phyloP scores from a whole-genome alignment of 2,797 vertebrate genomes.

The Zonotrichia albicollis region DNA sequence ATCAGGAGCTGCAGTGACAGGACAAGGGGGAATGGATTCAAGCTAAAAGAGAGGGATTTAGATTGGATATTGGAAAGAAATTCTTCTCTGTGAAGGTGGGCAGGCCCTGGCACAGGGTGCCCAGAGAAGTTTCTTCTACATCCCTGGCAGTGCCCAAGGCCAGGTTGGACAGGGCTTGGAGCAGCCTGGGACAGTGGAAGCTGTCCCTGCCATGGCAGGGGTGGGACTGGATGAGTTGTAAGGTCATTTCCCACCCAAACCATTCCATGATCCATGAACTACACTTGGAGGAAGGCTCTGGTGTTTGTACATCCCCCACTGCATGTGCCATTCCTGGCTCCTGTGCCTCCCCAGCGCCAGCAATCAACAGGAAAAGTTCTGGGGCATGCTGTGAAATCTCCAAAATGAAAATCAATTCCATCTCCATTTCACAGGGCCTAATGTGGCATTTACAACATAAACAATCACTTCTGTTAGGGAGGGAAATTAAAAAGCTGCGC shows the following conservation, averaged over 20 bases:
- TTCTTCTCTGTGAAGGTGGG: no score
- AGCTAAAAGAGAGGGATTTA: no score
- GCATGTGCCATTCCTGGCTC: slow-evolving; percentile 8
- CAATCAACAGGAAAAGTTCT: slow-evolving; percentile 76
- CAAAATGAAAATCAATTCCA: slow-evolving; percentile 80
- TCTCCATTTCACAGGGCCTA: slow-evolving; percentile 77
- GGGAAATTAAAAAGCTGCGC: slow-evolving; percentile 78
- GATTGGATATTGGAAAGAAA: no score
- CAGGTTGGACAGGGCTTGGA: no score
- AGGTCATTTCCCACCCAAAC: not conserved
- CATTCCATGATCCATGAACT: rapidly evolving
- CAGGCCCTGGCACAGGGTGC: no score
- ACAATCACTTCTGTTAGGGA: slow-evolving; percentile 76
- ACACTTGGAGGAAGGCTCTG: not conserved
- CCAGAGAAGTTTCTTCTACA: no score
- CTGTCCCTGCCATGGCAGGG: no score
- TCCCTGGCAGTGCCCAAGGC: no score
- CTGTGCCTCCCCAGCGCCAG: slow-evolving; percentile 40
- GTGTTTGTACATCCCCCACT: not conserved
- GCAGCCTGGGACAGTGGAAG: no score
- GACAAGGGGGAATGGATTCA: no score
- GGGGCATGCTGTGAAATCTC: slow-evolving; percentile 81
- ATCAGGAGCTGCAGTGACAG: no score
- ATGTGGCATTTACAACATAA: slow-evolving; percentile 81
- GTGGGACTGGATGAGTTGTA: not conserved